phyloP scores from a whole-genome alignment of 2,888 invertebrate species.

The Drosophila setosimentum region DNA sequence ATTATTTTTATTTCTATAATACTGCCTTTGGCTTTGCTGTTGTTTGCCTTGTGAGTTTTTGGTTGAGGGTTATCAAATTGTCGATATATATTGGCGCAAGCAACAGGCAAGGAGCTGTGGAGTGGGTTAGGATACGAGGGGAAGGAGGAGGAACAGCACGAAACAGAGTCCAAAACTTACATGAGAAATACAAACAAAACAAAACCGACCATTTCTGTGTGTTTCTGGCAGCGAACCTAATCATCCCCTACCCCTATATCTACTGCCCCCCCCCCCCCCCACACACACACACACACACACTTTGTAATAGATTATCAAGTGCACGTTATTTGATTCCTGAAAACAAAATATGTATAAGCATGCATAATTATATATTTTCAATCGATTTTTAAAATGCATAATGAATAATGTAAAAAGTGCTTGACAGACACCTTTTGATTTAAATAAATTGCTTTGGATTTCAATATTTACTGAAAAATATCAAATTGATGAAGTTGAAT shows the following conservation, averaged over 20 bases:
- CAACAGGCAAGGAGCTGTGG: conserved; percentile 23
- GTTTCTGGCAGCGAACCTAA: conserved; percentile 11
- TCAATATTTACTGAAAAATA: neutral
- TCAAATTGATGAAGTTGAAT: neutral
- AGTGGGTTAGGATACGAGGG: neutral
- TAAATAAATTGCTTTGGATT: neutral
- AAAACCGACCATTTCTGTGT: conserved; percentile 2
- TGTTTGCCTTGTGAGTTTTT: conserved; percentile 44
- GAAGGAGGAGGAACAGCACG: neutral
- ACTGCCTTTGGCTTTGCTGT: conserved; percentile 34
- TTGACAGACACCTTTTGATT: neutral
- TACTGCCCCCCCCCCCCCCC: neutral
- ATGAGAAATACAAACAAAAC: conserved; percentile 8
- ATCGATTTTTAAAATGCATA: neutral
- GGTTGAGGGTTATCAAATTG: conserved; percentile 75
- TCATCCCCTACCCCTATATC: neutral
- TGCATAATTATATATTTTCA: neutral
- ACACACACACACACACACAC: too few relatives aligned
- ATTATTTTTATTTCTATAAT: conserved; percentile 39
- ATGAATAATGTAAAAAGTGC: neutral
- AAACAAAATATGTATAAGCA: neutral
- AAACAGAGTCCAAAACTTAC: conserved; percentile 17
- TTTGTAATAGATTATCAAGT: conserved; percentile 15
- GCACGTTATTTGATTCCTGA: conserved; percentile 6
- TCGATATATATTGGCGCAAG: conserved; percentile 53